Evolutionary conservation across 2,113 vertebrate genomes (phyloP).

Genomic region (Solea solea): DNA sequence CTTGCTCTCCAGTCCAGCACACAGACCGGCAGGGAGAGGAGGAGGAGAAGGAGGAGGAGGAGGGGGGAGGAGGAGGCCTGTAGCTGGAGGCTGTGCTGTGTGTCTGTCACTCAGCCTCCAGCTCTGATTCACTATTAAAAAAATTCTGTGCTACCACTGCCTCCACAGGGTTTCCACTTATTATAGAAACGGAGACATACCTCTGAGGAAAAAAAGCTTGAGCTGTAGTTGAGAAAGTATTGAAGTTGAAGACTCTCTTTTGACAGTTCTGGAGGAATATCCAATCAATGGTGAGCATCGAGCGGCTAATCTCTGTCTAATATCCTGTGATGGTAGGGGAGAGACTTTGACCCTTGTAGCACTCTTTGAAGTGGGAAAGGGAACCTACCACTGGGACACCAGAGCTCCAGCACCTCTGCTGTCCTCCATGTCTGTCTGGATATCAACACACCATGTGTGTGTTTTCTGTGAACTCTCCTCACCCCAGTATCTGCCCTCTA

Average conservation of each 20-base stretch:
- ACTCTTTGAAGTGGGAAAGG: slow-evolving; percentile 52
- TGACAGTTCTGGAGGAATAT: slow-evolving; percentile 51
- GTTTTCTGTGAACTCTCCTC: slow-evolving; percentile 25
- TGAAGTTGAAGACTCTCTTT: slow-evolving; percentile 51
- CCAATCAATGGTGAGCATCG: slow-evolving; percentile 53
- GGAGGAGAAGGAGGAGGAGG: slow-evolving; percentile 9
- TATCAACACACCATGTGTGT: slow-evolving; percentile 22
- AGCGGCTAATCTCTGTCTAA: slow-evolving; percentile 62
- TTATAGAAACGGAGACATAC: slow-evolving; percentile 28
- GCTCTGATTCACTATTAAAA: slow-evolving; percentile 44
- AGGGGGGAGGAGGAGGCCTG: slow-evolving; percentile 7
- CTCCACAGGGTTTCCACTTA: slow-evolving; percentile 34
- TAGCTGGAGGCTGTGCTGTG: slow-evolving; percentile 58
- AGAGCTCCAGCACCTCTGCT: slow-evolving; percentile 48
- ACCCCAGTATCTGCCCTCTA: slow-evolving; percentile 52
- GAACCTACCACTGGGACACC: slow-evolving; percentile 34
- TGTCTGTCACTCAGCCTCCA: slow-evolving; percentile 61
- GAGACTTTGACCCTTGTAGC: slow-evolving; percentile 42
- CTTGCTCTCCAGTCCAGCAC: slow-evolving; percentile 65
- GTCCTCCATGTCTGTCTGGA: slow-evolving; percentile 41
- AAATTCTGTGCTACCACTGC: slow-evolving; percentile 17
- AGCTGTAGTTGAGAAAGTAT: slow-evolving; percentile 24
- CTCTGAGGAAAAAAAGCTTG: slow-evolving; percentile 2
- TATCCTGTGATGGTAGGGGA: slow-evolving; percentile 45
- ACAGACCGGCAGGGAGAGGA: slow-evolving; percentile 22